These are phyloP conservation scores for Drosophila sordidapex DNA, from an alignment of 2,888 invertebrate genomes.

Conservation along the genomic window DNA sequence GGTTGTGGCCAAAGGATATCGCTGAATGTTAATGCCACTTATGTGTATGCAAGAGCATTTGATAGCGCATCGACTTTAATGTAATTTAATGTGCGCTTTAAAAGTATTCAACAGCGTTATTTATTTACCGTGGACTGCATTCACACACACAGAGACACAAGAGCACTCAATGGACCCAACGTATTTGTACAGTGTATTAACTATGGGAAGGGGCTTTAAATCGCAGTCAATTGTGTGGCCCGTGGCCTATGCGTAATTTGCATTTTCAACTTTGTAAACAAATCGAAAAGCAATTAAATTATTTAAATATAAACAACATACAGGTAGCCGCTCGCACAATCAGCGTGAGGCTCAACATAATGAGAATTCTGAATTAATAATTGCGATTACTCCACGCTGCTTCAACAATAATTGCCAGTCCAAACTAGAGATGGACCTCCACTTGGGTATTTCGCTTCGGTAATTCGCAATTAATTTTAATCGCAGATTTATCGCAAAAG, in stretches of 20 bases:
- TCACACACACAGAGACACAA: background rate
- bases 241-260: constrained; percentile 70
- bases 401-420: constrained; percentile 18
- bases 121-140: constrained; percentile 36
- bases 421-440: constrained; percentile 42
- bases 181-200: constrained; percentile 50
- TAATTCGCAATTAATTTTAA: background rate
- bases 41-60: background rate
- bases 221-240: constrained; percentile 77
- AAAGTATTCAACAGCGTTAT: constrained; percentile 38
- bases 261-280: constrained; percentile 77
- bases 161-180: constrained; percentile 6
- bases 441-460: background rate
- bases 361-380: constrained; percentile 76
- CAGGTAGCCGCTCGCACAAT: constrained; percentile 49
- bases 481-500: background rate
- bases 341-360: constrained; percentile 61
- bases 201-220: constrained; percentile 47
- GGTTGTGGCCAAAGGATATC: constrained; percentile 37
- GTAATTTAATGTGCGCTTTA: constrained; percentile 27
- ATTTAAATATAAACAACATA: constrained; percentile 79
- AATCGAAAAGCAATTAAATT: constrained; percentile 80
- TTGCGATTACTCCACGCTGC: constrained; percentile 52
- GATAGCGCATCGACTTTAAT: constrained; percentile 28
- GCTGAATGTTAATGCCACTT: constrained; percentile 15